These are phyloP conservation scores for Perognathus longimembris DNA, from an alignment of 2,113 vertebrate species.

Conservation along the genomic window DNA sequence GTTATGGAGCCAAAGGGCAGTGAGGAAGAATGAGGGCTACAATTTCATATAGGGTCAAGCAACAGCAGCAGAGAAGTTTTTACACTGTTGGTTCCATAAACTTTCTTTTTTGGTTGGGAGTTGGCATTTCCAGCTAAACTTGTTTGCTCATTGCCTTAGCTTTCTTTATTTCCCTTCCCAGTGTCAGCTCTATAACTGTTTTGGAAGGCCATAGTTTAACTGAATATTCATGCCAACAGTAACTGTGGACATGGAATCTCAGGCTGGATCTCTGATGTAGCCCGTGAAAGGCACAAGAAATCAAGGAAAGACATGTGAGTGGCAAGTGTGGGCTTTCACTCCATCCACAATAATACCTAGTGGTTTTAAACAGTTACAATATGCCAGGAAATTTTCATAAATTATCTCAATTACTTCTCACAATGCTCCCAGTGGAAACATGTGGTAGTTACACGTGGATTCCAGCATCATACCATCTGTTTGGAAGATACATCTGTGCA, in stretches of 20 bases:
- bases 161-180: neutral
- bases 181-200: neutral
- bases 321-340: neutral
- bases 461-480: neutral
- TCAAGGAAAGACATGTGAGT: neutral
- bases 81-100: neutral
- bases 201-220: neutral
- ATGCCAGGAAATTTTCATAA: neutral
- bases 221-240: neutral
- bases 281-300: too few species aligned
- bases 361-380: neutral
- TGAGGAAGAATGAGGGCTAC: neutral
- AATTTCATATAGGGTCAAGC: neutral
- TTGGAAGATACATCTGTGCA: neutral
- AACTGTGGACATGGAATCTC: neutral
- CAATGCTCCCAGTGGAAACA: fast-evolving
- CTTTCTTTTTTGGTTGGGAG: neutral
- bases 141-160: neutral
- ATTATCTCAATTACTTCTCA: neutral
- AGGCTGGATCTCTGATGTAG: neutral
- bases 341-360: neutral
- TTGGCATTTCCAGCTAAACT: slow-evolving; percentile 21
- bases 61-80: neutral
- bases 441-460: neutral
- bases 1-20: slow-evolving; percentile 28